Percentiles rank a stretch among this genome's conserved stretches.
phyloP scores from a whole-genome alignment of 2,113 vertebrate genomes.

The Sinocyclocheilus anophthalmus region DNA sequence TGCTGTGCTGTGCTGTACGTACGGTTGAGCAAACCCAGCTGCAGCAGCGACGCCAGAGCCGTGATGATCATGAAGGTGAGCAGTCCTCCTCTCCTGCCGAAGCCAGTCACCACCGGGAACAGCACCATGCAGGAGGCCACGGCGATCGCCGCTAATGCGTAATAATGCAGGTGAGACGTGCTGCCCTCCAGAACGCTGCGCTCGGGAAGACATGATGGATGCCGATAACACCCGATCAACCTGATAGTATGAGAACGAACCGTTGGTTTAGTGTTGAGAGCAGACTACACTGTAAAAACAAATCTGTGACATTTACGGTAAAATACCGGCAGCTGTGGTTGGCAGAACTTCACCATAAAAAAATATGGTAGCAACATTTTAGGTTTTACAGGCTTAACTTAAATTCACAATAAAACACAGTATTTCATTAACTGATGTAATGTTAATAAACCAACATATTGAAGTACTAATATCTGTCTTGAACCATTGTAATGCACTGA shows the following conservation, averaged over 20 bases:
- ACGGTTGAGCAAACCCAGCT: slow-evolving; percentile 94
- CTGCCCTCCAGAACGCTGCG: slow-evolving; percentile 91
- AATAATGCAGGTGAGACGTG: slow-evolving; percentile 86
- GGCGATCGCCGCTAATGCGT: slow-evolving; percentile 89
- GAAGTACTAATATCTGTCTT: no score
- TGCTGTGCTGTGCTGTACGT: slow-evolving; percentile 67
- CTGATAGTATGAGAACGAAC: slow-evolving; percentile 65
- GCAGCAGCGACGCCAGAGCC: slow-evolving; percentile 90
- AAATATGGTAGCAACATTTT: no score
- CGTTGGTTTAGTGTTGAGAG: no score
- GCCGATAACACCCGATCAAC: slow-evolving; percentile 89
- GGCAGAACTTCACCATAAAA: no score
- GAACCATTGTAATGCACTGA: no score
- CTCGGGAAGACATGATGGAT: slow-evolving; percentile 98
- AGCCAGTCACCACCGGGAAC: slow-evolving; percentile 85
- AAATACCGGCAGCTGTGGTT: no score
- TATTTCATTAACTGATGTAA: no score
- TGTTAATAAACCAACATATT: no score
- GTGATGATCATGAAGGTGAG: slow-evolving; percentile 98
- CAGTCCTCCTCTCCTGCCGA: slow-evolving; percentile 91
- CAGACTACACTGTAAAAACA: no score
- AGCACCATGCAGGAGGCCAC: slow-evolving; percentile 90
- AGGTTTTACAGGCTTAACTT: no score
- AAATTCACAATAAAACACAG: no score
- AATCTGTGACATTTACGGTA: no score